Conservation (phyloP, 2,797 vertebrate genomes). For the Tenualosa ilisha region DNA sequence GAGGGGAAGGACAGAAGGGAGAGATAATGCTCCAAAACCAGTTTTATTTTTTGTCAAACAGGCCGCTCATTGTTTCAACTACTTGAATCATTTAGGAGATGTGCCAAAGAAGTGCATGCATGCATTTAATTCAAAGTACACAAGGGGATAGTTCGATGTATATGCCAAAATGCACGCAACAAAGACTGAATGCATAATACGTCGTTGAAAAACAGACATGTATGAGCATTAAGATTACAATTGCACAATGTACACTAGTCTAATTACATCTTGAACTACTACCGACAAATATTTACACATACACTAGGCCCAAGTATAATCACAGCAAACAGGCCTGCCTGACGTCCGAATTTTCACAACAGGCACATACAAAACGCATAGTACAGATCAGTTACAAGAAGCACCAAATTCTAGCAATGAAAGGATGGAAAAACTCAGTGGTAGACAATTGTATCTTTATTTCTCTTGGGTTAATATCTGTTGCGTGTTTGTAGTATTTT, state of each 20-base stretch:
- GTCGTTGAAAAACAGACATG: not conserved
- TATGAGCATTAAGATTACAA: not conserved
- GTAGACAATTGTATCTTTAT: slow-evolving; percentile 15
- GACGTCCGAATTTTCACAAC: not conserved
- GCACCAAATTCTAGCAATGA: not conserved
- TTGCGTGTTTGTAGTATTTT: not conserved
- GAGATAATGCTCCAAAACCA: slow-evolving; percentile 32
- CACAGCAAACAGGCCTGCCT: not conserved
- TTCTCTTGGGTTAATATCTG: not conserved
- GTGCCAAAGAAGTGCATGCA: slow-evolving; percentile 17
- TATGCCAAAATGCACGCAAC: slow-evolving; percentile 9
- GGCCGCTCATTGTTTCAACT: slow-evolving; percentile 21
- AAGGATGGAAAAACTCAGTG: slow-evolving; percentile 4
- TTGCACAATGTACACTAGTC: not conserved
- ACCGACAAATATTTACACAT: slow-evolving; percentile 9
- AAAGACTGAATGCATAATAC: not conserved
- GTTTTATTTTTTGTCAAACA: slow-evolving; percentile 36
- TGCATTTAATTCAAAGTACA: slow-evolving; percentile 22
- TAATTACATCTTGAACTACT: slow-evolving; percentile 4
- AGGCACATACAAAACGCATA: not conserved
- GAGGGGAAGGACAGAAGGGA: slow-evolving; percentile 28
- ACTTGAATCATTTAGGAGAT: not conserved
- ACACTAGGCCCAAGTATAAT: not conserved
- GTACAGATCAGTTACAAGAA: not conserved
- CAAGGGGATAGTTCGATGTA: not conserved